Percentiles rank a stretch among this genome's conserved stretches.
Evolutionary conservation across 2,113 vertebrate genomes (phyloP).

Genomic region (Leucosticte australis): DNA sequence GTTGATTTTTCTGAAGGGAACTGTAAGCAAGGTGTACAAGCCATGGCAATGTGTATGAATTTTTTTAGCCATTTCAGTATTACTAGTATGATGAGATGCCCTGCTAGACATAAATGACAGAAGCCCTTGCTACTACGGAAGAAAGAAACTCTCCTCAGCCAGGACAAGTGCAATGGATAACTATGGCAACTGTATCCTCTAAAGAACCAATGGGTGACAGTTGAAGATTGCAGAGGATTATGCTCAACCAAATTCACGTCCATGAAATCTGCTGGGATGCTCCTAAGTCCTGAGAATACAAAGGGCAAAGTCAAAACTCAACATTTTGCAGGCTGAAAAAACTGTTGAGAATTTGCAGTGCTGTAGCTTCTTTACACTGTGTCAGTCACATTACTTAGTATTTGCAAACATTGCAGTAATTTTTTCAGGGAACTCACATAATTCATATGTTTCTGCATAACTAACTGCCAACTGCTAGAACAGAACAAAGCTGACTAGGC

Average conservation of each 20-base stretch:
- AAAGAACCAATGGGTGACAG: not conserved
- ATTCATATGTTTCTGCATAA: not conserved
- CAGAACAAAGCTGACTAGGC: conserved; percentile 10
- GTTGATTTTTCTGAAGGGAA: not conserved
- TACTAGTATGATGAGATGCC: not conserved
- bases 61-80: not conserved
- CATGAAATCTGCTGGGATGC: not conserved
- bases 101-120: not conserved
- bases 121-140: not conserved
- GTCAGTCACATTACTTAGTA: not conserved
- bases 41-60: not conserved
- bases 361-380: not conserved
- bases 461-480: not conserved
- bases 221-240: not conserved
- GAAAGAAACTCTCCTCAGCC: not conserved
- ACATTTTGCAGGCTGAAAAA: not conserved
- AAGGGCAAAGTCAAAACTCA: not conserved
- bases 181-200: not conserved
- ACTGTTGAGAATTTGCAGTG: not conserved
- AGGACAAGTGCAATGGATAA: not conserved
- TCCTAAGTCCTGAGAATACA: not conserved
- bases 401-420: not conserved
- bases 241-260: not conserved
- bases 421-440: not conserved
- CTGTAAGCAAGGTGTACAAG: not conserved